Percentiles rank a stretch among this genome's conserved stretches.
These are phyloP conservation scores for Papilio protenor DNA, from an alignment of 2,888 invertebrate genomes.

Conservation along the genomic window DNA sequence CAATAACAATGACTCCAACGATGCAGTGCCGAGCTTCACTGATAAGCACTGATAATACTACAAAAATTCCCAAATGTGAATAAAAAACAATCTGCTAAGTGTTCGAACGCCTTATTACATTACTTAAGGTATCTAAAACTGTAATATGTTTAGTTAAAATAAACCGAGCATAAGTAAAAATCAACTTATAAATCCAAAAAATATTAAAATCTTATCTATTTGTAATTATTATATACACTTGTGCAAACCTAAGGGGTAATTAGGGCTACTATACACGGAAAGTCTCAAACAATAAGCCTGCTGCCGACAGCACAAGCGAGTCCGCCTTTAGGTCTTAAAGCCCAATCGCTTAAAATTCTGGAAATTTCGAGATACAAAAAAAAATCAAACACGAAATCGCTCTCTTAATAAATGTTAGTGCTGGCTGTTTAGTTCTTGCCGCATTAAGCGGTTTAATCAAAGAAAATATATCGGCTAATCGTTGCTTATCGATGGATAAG, in stretches of 20 bases:
- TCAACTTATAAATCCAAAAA: too few relatives aligned
- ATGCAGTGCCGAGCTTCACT: background rate
- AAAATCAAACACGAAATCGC: background rate
- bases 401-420: background rate
- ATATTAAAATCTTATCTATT: background rate
- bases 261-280: too few relatives aligned
- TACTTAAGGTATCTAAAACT: background rate
- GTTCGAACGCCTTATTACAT: background rate
- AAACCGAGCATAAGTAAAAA: too few relatives aligned
- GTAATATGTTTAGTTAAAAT: background rate
- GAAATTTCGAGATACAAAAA: background rate
- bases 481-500: constrained; percentile 27
- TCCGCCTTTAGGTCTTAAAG: background rate
- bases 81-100: constrained; percentile 12
- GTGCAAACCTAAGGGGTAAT: background rate
- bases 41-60: constrained; percentile 1
- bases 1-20: constrained; percentile 5
- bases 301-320: background rate
- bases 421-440: background rate
- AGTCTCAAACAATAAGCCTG: background rate
- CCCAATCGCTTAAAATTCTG: background rate
- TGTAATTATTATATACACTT: background rate
- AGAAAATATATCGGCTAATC: constrained; percentile 12
- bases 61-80: background rate
- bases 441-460: constrained; percentile 3